phyloP scores from a whole-genome alignment of 2,797 vertebrate species.

The Delichon dasypus region DNA sequence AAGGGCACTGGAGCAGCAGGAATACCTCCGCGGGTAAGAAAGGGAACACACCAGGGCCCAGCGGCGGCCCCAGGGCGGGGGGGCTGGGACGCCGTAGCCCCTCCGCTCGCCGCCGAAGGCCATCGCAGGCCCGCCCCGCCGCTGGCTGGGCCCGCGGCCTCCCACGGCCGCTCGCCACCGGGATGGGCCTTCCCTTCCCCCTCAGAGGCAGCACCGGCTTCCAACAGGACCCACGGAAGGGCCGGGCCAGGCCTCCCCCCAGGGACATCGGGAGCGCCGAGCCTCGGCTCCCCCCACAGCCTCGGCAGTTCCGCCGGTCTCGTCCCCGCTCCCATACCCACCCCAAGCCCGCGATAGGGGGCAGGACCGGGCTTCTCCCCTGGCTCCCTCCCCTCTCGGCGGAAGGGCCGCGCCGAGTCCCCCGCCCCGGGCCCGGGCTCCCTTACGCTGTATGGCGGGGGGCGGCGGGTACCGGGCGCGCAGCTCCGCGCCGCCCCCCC shows the following conservation, averaged over 20 bases:
- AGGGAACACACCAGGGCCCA: neutral
- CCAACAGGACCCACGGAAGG: neutral
- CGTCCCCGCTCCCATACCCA: neutral
- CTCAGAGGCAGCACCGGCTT: neutral
- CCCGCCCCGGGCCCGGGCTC: neutral
- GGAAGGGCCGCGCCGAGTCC: neutral
- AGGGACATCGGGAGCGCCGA: neutral
- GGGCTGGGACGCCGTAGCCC: no score
- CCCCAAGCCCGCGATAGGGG: no score
- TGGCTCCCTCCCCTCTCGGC: neutral
- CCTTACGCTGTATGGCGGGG: conserved; percentile 77
- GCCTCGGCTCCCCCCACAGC: neutral
- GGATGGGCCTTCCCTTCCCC: neutral
- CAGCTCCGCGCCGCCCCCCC: conserved; percentile 74
- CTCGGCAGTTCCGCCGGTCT: neutral
- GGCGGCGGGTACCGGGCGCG: conserved; percentile 76
- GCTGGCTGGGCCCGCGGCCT: neutral
- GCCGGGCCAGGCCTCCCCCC: no score
- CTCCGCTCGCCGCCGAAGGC: neutral
- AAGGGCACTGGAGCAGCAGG: neutral
- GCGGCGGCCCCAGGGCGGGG: neutral
- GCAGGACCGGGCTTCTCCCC: neutral
- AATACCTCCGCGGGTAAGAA: neutral
- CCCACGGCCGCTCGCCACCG: neutral
- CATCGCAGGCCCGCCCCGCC: fast-evolving